phyloP scores from a whole-genome alignment of 2,797 vertebrate species.

The Tokudaia tokunoshimensis region DNA sequence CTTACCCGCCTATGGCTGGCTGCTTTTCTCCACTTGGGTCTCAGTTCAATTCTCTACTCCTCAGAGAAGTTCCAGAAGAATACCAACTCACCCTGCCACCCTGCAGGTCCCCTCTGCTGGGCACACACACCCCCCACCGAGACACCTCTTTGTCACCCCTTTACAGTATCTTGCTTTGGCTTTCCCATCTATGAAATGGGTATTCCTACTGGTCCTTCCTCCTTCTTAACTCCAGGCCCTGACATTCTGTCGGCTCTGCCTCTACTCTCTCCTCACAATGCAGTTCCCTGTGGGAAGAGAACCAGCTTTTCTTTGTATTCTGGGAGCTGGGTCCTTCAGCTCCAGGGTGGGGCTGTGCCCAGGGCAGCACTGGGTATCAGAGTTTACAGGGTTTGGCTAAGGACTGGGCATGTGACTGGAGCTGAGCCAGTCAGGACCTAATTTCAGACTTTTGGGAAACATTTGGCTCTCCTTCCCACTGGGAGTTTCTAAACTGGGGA shows the following conservation, averaged over 20 bases:
- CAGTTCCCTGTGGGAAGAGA: not conserved
- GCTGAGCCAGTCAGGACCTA: not conserved
- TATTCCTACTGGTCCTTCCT: not conserved
- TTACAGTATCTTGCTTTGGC: not conserved
- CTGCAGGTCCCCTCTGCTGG: accelerated
- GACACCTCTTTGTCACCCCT: not conserved
- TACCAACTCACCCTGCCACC: not conserved
- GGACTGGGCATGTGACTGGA: not conserved
- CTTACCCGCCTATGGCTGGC: not conserved
- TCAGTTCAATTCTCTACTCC: not conserved
- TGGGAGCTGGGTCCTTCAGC: too few relatives aligned
- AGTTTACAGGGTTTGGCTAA: not conserved
- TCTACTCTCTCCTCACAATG: not conserved
- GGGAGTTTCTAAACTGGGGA: not conserved
- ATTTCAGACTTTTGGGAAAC: not conserved
- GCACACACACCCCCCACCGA: too few relatives aligned
- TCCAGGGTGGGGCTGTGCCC: not conserved
- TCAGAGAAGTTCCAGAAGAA: not conserved
- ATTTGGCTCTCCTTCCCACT: not conserved
- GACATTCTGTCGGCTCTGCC: accelerated
- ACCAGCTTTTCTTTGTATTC: not conserved
- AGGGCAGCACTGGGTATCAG: not conserved
- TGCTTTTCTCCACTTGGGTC: not conserved
- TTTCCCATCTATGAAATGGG: not conserved
- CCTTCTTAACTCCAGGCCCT: not conserved